Base-by-base conservation (phyloP, 2,888 invertebrate genomes). In the Hirudinaria manillensis region DNA sequence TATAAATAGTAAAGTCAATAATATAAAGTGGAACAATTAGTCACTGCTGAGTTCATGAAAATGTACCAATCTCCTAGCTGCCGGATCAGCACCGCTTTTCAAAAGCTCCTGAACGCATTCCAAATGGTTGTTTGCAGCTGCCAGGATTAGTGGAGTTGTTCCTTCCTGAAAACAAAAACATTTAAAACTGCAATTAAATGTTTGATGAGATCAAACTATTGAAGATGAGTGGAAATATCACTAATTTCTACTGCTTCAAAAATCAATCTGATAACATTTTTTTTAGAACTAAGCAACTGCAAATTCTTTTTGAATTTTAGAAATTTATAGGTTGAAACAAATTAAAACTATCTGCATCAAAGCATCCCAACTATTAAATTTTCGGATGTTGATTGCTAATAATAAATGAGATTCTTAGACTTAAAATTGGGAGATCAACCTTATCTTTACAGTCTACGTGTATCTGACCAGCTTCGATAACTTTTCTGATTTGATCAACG, bases 361-460 rank as follows among this genome's bases (percentile, higher is more conserved):
- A 13, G 7, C 19, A 27, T 61, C 1, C 16, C 1, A 6, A 29
- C 19, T 13, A 19, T 36, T 34, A 53, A 2, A 38, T 45, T 13
- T n/a, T 34, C 16, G 32, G 29, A 75, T 36, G 27, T 51, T 24
- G 2, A 10, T 45, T 45, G 24, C 21, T 70, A 19, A 1, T 13
- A 10, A 27, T 29, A 51, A 27, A 71, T 13, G 51, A 21, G 24
- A 36, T n/a, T 27, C 45, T 45, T 45, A 45, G 16, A 7, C 45
- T 45, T 10, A 1, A 45, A 45, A 45, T 10, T 32, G n/a, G 13
- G 29, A 67, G 32, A 67, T 87, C 88, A 85, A 94, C 95, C 90
- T 93, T 90, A 86, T 96, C 95, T 84, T 91, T 91, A 82, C 93
- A 94, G 87, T 95, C 95, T 71, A 94, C 93, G 87, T 95, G 94